Conservation (phyloP, 2,888 invertebrate species). For the Vanessa cardui region DNA sequence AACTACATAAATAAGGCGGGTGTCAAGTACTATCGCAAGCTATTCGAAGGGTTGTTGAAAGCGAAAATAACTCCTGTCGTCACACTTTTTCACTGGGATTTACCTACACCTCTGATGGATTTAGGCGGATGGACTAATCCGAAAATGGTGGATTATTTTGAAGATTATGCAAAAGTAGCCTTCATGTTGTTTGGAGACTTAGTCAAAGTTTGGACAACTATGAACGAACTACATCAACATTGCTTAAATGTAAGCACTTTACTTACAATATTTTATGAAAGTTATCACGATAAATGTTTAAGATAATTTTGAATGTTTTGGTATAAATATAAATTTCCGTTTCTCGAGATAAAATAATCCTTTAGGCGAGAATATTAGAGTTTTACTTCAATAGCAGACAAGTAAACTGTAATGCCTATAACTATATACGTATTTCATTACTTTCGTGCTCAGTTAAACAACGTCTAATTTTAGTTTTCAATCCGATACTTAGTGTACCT, state of each 20-base stretch:
- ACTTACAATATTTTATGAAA: slow-evolving; percentile 9
- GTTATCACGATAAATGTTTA: slow-evolving; percentile 4
- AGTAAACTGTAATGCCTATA: too few species aligned
- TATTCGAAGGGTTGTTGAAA: slow-evolving; percentile 87
- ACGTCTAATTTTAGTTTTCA: neutral
- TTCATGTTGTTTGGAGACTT: slow-evolving; percentile 84
- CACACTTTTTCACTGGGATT: slow-evolving; percentile 86
- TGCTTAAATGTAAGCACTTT: slow-evolving; percentile 65
- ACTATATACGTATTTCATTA: too few species aligned
- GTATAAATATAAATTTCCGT: neutral
- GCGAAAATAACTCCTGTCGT: slow-evolving; percentile 86
- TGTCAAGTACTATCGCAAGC: slow-evolving; percentile 87
- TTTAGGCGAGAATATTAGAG: too few species aligned
- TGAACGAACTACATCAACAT: slow-evolving; percentile 87
- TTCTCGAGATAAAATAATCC: neutral
- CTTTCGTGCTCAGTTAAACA: neutral
- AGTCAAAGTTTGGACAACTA: slow-evolving; percentile 88
- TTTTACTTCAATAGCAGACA: too few species aligned
- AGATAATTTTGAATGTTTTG: too few species aligned
- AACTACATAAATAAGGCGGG: slow-evolving; percentile 87
- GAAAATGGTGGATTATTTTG: slow-evolving; percentile 77
- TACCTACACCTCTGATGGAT: slow-evolving; percentile 79
- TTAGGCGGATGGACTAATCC: slow-evolving; percentile 80
- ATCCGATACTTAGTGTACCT: slow-evolving; percentile 13
- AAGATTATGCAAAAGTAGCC: slow-evolving; percentile 80